Base-by-base conservation (phyloP, 2,797 vertebrate genomes). In the Pelochelys cantorii region DNA sequence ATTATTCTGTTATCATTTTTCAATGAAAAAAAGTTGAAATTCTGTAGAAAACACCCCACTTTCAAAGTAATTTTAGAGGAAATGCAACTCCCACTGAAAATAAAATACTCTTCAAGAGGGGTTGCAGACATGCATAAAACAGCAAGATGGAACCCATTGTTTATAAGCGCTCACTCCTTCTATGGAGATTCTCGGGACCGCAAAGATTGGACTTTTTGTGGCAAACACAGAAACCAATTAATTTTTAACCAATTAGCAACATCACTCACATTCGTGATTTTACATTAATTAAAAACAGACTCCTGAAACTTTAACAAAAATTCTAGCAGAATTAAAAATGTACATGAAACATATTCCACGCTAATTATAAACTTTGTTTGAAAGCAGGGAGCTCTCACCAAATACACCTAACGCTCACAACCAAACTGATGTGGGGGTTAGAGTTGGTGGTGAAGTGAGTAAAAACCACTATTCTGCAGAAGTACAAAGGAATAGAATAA, bases 121-220 rank as follows among this genome's bases (percentile, higher is more conserved):
- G 59, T 31, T 31, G 88, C 29, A 79, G 13, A 57, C 3, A 31
- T 0, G 0, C 12, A 22, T 93, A 14, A 81, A 8, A 0, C 87
- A 5, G 2, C 75, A 34, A 79, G 85, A 83, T 23, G 15, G 90
- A 81, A 75, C 57, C 48, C 59, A 1, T 3, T 59, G 20, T 5
- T 68, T 34, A n/a, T 59, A 68, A 55, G 2, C 5, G 3, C 29
- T 52, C 92, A 56, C 23, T 5, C 3, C 14, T 8, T 27, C 81
- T 78, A 3, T 0, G 4, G 57, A 53, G 25, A 31, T 7, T 0
- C 0, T 7, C 52, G 42, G 52, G 77, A 75, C 79, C 29, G 48
- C 27, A 34, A 74, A 80, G 57, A 34, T 1, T 11, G 48, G 27
- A 22, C 79, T 78, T 77, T 25, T 90, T 13, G 18, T 93, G 29